Evolutionary conservation across 2,888 invertebrate genomes (phyloP).

Genomic region (Alsophila aescularia): DNA sequence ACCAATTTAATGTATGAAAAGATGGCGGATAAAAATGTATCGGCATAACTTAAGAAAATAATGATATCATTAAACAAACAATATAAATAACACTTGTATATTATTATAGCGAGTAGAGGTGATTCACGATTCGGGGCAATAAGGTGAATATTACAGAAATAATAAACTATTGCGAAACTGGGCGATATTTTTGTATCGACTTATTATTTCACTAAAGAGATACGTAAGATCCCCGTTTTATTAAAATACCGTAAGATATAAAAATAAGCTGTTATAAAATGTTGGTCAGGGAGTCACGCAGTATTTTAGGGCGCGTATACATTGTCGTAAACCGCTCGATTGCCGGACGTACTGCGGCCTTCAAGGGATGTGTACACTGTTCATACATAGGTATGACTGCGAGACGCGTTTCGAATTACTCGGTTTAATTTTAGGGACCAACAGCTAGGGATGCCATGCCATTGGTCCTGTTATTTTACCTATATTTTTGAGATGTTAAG

Average conservation of each 20-base stretch:
- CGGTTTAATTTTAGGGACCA: constrained; percentile 25
- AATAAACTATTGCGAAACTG: constrained; percentile 26
- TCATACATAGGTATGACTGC: not conserved
- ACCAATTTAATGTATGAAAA: constrained; percentile 10
- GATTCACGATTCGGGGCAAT: not conserved
- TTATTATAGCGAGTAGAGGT: constrained; percentile 2
- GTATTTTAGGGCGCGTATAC: constrained; percentile 33
- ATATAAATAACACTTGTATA: constrained; percentile 14
- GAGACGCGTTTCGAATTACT: constrained; percentile 14
- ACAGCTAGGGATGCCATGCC: constrained; percentile 9
- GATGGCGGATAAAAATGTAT: constrained; percentile 15
- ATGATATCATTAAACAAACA: constrained; percentile 23
- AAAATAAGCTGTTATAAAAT: constrained; percentile 12
- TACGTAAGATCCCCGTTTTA: constrained; percentile 6
- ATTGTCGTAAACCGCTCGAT: constrained; percentile 32
- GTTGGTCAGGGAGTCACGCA: constrained; percentile 11
- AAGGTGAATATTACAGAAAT: constrained; percentile 1
- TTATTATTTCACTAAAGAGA: constrained; percentile 6
- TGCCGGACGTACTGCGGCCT: constrained; percentile 30
- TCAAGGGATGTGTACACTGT: constrained; percentile 27
- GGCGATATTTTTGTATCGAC: constrained; percentile 13
- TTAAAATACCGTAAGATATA: constrained; percentile 7
- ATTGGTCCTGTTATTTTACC: not conserved
- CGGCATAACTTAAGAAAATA: not conserved
- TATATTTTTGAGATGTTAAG: not conserved